Evolutionary conservation across 2,797 vertebrate species (phyloP).

Genomic region (Enoplosus armatus): DNA sequence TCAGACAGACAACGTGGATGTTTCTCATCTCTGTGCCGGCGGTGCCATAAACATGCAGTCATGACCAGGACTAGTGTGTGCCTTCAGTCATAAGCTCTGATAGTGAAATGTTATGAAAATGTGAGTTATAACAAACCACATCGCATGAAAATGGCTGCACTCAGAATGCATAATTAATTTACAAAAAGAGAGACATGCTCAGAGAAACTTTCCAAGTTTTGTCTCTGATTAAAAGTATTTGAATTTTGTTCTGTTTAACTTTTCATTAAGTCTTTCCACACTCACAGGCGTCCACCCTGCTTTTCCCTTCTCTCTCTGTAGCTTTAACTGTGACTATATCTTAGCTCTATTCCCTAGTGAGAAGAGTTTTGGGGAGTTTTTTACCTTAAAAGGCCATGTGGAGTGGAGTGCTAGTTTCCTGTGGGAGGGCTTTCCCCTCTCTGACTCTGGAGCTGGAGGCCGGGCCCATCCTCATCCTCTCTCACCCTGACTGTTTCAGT

Average conservation of each 20-base stretch:
- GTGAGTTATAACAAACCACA: slow-evolving; percentile 9
- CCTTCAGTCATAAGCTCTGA: slow-evolving; percentile 51
- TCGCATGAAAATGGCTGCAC: slow-evolving; percentile 4
- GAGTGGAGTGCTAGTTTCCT: slow-evolving; percentile 80
- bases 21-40: slow-evolving; percentile 40
- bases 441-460: slow-evolving; percentile 72
- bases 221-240: slow-evolving; percentile 20
- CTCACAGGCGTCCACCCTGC: slow-evolving; percentile 33
- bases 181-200: not conserved
- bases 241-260: slow-evolving; percentile 14
- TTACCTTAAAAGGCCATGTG: slow-evolving; percentile 87
- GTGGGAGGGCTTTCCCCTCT: slow-evolving; percentile 82
- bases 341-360: slow-evolving; percentile 73
- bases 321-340: slow-evolving; percentile 78
- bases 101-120: slow-evolving; percentile 77
- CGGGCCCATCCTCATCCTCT: slow-evolving; percentile 73
- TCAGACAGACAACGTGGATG: slow-evolving; percentile 45
- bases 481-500: slow-evolving; percentile 47
- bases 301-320: slow-evolving; percentile 43
- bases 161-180: slow-evolving; percentile 6
- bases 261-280: slow-evolving; percentile 35
- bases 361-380: slow-evolving; percentile 81
- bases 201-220: slow-evolving; percentile 13
- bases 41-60: slow-evolving; percentile 60
- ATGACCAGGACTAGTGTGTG: slow-evolving; percentile 26